phyloP scores from a whole-genome alignment of 1,140 invertebrate species.

The Drosophila nannoptera region DNA sequence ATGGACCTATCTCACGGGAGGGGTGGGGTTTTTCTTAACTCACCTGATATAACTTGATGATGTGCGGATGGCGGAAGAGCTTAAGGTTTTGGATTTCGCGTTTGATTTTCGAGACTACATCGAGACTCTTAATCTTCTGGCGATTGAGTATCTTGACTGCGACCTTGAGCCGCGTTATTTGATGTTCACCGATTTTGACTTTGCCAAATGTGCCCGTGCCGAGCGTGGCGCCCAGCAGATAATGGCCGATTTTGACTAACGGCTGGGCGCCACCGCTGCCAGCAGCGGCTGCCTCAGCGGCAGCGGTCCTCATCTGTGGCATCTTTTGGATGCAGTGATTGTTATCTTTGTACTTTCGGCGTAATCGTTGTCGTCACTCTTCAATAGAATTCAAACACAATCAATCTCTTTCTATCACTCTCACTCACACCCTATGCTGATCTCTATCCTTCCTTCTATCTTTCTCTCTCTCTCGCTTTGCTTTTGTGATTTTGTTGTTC shows the following conservation, averaged over 20 bases:
- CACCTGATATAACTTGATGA: constrained; percentile 97
- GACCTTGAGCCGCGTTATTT: constrained; percentile 98
- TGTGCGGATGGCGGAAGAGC: constrained; percentile 99
- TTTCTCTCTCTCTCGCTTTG: too few species aligned
- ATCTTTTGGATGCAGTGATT: constrained; percentile 29
- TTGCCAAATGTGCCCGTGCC: constrained; percentile 96
- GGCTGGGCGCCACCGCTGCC: constrained; percentile 80
- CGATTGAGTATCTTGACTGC: constrained; percentile 99
- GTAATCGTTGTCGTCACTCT: background rate
- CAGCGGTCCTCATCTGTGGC: constrained; percentile 68
- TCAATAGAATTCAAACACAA: background rate
- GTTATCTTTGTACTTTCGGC: background rate
- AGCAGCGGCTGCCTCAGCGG: constrained; percentile 64
- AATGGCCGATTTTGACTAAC: constrained; percentile 95
- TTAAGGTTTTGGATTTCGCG: constrained; percentile 99
- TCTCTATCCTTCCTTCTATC: too few species aligned
- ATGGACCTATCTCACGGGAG: too few species aligned
- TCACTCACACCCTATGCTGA: too few species aligned
- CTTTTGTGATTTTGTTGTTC: background rate
- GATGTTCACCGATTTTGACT: constrained; percentile 98
- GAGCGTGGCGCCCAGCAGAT: constrained; percentile 92
- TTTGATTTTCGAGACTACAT: constrained; percentile 99
- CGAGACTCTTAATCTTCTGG: constrained; percentile 98
- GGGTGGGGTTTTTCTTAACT: constrained; percentile 17
- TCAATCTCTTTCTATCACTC: background rate